Conservation (phyloP, 2,797 vertebrate species). For the Coilia nasus region DNA sequence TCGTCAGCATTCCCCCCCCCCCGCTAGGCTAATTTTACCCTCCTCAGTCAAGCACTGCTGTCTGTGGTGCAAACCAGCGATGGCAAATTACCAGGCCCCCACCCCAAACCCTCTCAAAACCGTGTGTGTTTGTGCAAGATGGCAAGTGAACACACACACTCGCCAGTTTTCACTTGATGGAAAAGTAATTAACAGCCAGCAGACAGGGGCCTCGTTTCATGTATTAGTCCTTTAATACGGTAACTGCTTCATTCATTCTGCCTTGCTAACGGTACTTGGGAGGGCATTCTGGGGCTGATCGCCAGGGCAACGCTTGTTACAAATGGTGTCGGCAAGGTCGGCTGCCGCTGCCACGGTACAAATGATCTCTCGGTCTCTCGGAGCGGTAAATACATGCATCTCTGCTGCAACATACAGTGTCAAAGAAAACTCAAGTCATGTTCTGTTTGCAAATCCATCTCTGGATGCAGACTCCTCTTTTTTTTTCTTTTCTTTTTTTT, state of each 20-base stretch:
- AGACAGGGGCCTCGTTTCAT: conserved; percentile 77
- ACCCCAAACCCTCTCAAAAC: not conserved
- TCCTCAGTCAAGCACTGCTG: not conserved
- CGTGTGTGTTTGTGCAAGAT: not conserved
- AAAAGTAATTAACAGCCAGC: conserved; percentile 78
- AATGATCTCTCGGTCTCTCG: conserved; percentile 63
- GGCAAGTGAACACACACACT: not conserved
- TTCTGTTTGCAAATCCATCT: conserved; percentile 17
- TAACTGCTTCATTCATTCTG: conserved; percentile 77
- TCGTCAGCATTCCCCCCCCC: not conserved
- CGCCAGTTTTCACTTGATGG: not conserved
- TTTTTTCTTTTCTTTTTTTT: not conserved
- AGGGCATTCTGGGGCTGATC: conserved; percentile 70
- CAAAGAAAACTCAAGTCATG: conserved; percentile 72
- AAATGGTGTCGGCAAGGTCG: conserved; percentile 59
- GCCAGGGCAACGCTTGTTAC: conserved; percentile 75
- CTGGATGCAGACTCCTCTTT: conserved; percentile 12
- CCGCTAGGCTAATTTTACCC: not conserved
- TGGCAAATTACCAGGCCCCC: not conserved
- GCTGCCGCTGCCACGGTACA: conserved; percentile 56
- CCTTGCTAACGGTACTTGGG: conserved; percentile 74
- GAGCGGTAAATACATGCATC: conserved; percentile 72
- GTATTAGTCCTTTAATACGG: conserved; percentile 83
- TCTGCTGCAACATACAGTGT: conserved; percentile 74
- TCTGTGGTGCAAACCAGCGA: not conserved